A percentile compares a stretch with the other conserved stretches of the same genome.
Conservation (phyloP, 2,113 vertebrate genomes). For the Cyphomyrus discorhynchus region DNA sequence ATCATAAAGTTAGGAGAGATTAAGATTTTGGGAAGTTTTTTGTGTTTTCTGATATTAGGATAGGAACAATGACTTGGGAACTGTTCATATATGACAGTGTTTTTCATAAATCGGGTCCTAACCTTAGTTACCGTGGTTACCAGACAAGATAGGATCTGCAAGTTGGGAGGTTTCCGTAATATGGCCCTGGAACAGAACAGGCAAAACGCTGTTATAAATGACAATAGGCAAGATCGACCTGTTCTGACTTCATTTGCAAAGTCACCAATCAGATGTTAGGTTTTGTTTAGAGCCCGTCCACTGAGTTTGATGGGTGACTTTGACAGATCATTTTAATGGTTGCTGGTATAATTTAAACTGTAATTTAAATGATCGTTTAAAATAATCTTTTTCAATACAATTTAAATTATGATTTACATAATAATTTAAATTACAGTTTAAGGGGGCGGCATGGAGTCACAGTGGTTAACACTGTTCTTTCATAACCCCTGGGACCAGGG, state of each 20-base stretch:
- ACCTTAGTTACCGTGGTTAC: neutral
- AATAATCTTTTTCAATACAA: neutral
- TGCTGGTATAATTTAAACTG: neutral
- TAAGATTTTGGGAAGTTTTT: neutral
- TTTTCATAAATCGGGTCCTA: neutral
- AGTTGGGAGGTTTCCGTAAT: neutral
- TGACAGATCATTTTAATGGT: neutral
- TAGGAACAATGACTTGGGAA: neutral
- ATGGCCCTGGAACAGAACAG: neutral
- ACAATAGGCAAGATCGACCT: neutral
- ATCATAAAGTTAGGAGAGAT: neutral
- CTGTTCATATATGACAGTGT: neutral
- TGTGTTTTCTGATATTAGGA: neutral
- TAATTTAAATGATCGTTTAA: neutral
- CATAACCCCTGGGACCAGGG: neutral
- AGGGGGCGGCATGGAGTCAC: no score
- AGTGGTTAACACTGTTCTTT: neutral
- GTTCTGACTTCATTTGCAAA: neutral
- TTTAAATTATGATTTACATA: neutral
- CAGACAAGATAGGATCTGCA: neutral
- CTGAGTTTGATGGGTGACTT: neutral
- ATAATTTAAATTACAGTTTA: neutral
- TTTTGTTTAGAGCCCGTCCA: neutral
- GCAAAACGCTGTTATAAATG: neutral
- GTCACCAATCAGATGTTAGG: neutral